These are phyloP conservation scores for Rambutsinella grinnellia DNA, from an alignment of 2,888 invertebrate genomes.

Conservation along the genomic window DNA sequence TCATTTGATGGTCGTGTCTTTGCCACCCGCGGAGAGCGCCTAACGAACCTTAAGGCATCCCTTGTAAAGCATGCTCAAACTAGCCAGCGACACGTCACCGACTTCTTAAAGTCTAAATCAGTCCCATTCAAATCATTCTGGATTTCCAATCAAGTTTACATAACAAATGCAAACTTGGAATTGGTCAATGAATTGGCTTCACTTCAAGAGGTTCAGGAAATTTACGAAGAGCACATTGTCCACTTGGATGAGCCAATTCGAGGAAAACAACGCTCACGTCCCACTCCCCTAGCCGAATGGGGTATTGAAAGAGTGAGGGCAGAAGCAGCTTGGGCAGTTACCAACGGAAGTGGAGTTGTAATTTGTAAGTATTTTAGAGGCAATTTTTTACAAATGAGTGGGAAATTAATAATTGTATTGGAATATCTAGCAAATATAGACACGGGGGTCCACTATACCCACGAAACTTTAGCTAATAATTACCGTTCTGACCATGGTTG, in stretches of 20 bases:
- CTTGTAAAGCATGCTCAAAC: conserved; percentile 19
- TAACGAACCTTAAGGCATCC: conserved; percentile 24
- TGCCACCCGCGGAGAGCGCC: conserved; percentile 26
- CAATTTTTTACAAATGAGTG: neutral
- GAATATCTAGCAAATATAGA: conserved; percentile 15
- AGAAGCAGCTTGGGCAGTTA: conserved; percentile 15
- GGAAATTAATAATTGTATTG: neutral
- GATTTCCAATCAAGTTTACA: conserved; percentile 33
- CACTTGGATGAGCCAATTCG: too few species aligned
- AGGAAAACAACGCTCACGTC: neutral
- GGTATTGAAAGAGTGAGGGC: conserved; percentile 20
- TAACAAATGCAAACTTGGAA: neutral
- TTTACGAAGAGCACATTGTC: conserved; percentile 22
- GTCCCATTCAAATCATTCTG: conserved; percentile 20
- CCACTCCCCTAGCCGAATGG: conserved; percentile 27
- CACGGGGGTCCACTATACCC: conserved; percentile 43
- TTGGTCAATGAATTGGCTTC: neutral
- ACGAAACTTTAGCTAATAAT: conserved; percentile 21
- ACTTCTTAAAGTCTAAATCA: neutral
- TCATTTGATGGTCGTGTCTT: too few species aligned
- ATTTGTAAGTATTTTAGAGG: conserved; percentile 11
- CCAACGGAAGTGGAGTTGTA: conserved; percentile 23
- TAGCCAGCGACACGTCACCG: conserved; percentile 21
- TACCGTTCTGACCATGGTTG: too few species aligned
- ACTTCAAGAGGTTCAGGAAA: conserved; percentile 4